These are phyloP conservation scores for Gerris lacustris DNA, from an alignment of 2,888 invertebrate genomes.

Conservation along the genomic window DNA sequence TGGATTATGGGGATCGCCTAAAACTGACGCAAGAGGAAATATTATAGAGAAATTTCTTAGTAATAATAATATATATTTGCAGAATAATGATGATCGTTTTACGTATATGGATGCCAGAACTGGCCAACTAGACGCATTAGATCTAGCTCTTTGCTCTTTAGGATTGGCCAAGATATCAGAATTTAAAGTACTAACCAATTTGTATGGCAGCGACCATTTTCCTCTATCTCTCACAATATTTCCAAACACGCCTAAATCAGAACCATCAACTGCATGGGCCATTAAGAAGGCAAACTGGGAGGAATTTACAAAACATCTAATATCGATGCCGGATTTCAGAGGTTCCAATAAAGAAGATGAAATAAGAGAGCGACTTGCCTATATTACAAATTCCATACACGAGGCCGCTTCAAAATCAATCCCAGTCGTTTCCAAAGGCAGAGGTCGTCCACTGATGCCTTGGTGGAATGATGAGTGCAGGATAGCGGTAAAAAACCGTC, in stretches of 20 bases:
- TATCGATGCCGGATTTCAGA: not conserved
- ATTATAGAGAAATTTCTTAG: not conserved
- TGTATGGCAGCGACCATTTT: not conserved
- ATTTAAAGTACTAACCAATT: not conserved
- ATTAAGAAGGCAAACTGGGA: constrained; percentile 7
- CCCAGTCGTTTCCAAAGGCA: not conserved
- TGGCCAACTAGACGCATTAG: not conserved
- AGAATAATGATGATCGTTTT: not conserved
- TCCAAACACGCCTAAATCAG: not conserved
- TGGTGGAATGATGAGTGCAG: not conserved
- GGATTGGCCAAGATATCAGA: not conserved
- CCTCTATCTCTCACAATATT: not conserved
- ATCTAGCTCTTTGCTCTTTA: not conserved
- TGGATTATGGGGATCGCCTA: constrained; percentile 6
- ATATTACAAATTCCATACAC: not conserved
- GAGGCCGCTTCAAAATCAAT: not conserved
- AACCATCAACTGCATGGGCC: not conserved
- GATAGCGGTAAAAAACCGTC: not conserved
- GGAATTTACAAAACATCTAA: not conserved
- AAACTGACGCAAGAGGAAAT: constrained; percentile 10
- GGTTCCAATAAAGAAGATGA: not conserved
- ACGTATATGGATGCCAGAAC: not conserved
- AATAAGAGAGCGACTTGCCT: not conserved
- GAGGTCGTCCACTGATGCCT: not conserved
- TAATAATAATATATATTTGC: not conserved